Evolutionary conservation across 1,140 invertebrate species (phyloP).

Genomic region (Zaprionus tsacasi): DNA sequence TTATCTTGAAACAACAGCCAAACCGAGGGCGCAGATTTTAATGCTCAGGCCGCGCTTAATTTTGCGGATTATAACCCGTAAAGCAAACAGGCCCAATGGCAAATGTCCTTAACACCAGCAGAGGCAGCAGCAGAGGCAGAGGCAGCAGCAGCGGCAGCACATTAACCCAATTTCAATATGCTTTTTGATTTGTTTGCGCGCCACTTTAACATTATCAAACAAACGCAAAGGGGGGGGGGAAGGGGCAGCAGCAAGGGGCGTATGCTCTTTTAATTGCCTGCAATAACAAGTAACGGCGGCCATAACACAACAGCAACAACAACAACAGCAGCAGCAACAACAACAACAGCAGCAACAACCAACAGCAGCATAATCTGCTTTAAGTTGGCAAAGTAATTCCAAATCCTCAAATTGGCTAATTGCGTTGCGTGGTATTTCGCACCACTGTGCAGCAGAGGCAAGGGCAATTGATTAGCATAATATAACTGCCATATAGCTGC

Average conservation of each 20-base stretch:
- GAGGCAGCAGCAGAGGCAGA: background rate
- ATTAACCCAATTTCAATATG: conserved; percentile 84
- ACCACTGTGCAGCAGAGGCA: conserved; percentile 42
- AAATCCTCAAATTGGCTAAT: conserved; percentile 76
- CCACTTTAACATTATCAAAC: conserved; percentile 83
- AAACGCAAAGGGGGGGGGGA: conserved; percentile 38
- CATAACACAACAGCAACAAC: conserved; percentile 56
- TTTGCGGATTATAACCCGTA: conserved; percentile 82
- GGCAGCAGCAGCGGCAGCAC: conserved; percentile 37
- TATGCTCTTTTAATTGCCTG: conserved; percentile 73
- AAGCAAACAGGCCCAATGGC: conserved; percentile 69
- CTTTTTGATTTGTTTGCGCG: conserved; percentile 82
- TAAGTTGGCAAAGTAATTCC: conserved; percentile 38
- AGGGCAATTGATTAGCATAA: conserved; percentile 72
- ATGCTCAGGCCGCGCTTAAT: conserved; percentile 80
- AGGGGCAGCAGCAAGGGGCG: conserved; percentile 7
- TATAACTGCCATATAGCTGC: background rate
- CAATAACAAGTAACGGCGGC: conserved; percentile 76
- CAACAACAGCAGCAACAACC: conserved; percentile 26
- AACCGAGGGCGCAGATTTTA: conserved; percentile 65
- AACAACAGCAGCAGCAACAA: conserved; percentile 18
- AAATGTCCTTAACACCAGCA: conserved; percentile 60
- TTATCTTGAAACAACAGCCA: conserved; percentile 82
- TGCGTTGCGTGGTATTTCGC: conserved; percentile 55
- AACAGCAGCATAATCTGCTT: conserved; percentile 53